Conservation (phyloP, 2,888 invertebrate genomes). For the Phyto melanocephala region DNA sequence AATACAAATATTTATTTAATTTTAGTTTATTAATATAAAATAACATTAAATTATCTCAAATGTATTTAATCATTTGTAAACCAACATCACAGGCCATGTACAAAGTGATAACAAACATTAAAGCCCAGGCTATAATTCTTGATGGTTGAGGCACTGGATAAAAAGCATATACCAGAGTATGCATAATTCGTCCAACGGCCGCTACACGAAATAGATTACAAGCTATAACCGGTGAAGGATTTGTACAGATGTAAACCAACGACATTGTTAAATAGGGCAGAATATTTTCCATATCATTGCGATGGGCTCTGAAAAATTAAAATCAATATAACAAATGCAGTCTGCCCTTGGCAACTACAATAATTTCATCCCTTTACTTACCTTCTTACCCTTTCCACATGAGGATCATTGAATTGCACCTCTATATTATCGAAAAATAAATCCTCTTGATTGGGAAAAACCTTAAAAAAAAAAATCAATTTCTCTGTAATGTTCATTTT, state of each 20-base stretch:
- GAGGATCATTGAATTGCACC: conserved; percentile 77
- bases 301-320: conserved; percentile 81
- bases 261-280: conserved; percentile 81
- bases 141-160: conserved; percentile 82
- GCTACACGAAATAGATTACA: conserved; percentile 81
- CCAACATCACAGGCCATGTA: conserved; percentile 80
- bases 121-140: conserved; percentile 79
- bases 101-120: conserved; percentile 78
- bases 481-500: too few species aligned
- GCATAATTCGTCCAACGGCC: conserved; percentile 80
- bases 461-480: conserved; percentile 75
- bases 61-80: conserved; percentile 69
- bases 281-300: conserved; percentile 86
- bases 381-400: conserved; percentile 67
- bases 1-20: too few species aligned
- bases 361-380: conserved; percentile 19
- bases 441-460: conserved; percentile 81
- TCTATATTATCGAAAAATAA: conserved; percentile 74
- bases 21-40: too few species aligned
- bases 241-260: conserved; percentile 81
- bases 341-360: neutral
- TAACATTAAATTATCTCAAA: conserved; percentile 58
- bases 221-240: conserved; percentile 80
- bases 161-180: conserved; percentile 84
- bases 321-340: neutral